Evolutionary conservation across 1,140 invertebrate genomes (phyloP).

Genomic region (Aplysia californica): DNA sequence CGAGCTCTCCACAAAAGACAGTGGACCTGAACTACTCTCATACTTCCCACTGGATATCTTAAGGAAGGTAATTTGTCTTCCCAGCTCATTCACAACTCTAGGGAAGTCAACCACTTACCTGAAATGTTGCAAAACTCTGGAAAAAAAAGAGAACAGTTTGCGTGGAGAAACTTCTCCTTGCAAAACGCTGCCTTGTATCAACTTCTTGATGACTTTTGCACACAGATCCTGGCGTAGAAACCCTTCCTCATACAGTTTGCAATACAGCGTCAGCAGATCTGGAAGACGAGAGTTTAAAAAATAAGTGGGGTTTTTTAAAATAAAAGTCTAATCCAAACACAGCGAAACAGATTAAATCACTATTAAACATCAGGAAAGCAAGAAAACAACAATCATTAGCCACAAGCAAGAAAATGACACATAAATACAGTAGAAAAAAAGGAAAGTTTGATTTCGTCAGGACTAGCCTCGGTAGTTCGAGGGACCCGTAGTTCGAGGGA

Average conservation of each 20-base stretch:
- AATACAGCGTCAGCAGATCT: constrained; percentile 43
- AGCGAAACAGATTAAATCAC: too few relatives aligned
- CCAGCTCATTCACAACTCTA: neutral
- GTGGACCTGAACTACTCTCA: neutral
- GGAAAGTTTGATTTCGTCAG: too few relatives aligned
- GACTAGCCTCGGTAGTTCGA: too few relatives aligned
- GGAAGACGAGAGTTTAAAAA: too few relatives aligned
- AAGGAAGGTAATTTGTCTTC: neutral
- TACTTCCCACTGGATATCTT: neutral
- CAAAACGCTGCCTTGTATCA: constrained; percentile 34
- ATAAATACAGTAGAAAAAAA: too few relatives aligned
- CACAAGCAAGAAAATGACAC: too few relatives aligned
- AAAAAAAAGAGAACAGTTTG: constrained; percentile 43
- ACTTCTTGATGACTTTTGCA: constrained; percentile 33
- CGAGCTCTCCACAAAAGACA: neutral
- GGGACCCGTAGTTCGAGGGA: too few relatives aligned
- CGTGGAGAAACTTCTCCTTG: constrained; percentile 42
- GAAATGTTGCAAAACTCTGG: constrained; percentile 44
- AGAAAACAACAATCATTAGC: too few relatives aligned
- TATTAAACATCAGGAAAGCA: too few relatives aligned
- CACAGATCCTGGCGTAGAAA: constrained; percentile 38
- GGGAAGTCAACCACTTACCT: constrained; percentile 31
- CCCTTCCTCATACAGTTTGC: constrained; percentile 35
- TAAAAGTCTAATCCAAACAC: too few relatives aligned
- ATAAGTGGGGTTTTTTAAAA: too few relatives aligned